These are phyloP conservation scores for Otolemur garnettii DNA, from an alignment of 2,113 vertebrate genomes.

Conservation along the genomic window DNA sequence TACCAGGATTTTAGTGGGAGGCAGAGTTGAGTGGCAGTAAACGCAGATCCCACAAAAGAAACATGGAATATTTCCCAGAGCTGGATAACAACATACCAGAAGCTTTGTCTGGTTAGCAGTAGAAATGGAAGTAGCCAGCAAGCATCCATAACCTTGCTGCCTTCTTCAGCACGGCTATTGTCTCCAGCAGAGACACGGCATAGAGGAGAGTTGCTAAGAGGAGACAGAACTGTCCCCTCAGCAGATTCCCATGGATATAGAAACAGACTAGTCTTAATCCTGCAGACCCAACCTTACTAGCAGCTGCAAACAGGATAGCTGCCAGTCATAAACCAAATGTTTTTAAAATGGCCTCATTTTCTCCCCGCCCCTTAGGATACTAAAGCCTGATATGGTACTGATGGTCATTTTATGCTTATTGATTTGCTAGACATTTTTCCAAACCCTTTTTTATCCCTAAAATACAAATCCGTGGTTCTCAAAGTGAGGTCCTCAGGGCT, in stretches of 20 bases:
- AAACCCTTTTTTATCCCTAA: background rate
- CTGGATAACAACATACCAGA: background rate
- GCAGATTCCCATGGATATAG: background rate
- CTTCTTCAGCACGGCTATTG: background rate
- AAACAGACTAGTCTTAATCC: background rate
- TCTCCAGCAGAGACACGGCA: background rate
- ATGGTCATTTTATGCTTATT: background rate
- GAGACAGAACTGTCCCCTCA: background rate
- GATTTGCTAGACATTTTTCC: background rate
- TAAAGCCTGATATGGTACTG: background rate
- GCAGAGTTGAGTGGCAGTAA: background rate
- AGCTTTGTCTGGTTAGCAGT: background rate
- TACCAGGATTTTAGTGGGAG: background rate
- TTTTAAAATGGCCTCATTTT: background rate
- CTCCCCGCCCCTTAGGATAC: background rate
- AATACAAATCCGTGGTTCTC: slow-evolving; percentile 6
- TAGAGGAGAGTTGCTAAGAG: background rate
- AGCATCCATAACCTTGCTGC: background rate
- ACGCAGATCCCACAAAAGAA: background rate
- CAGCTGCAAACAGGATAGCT: background rate
- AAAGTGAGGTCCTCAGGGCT: background rate
- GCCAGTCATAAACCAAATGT: background rate
- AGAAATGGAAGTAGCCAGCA: background rate
- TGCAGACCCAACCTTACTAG: background rate
- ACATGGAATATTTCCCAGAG: background rate